phyloP scores from a whole-genome alignment of 2,113 vertebrate genomes.

The Thomomys bottae region DNA sequence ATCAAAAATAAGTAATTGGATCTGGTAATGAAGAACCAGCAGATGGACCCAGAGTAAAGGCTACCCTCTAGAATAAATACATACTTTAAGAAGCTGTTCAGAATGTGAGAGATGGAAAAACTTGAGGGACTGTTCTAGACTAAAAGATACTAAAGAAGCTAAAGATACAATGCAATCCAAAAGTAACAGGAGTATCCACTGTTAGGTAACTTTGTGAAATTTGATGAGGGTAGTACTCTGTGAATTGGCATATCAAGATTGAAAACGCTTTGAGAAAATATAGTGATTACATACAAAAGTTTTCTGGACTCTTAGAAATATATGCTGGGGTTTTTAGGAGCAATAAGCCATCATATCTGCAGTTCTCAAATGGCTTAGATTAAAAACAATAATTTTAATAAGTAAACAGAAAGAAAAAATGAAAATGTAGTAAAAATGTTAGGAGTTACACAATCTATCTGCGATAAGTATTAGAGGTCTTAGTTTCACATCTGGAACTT shows the following conservation, averaged over 20 bases:
- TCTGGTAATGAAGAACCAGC: not conserved
- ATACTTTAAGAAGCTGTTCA: not conserved
- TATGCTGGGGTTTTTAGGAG: not conserved
- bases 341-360: not conserved
- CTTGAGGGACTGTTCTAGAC: not conserved
- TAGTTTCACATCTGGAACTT: slow-evolving; percentile 39
- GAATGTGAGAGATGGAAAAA: not conserved
- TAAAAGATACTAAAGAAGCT: not conserved
- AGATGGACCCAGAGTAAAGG: not conserved
- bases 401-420: not conserved
- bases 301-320: not conserved
- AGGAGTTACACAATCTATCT: slow-evolving; percentile 1
- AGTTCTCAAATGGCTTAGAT: not conserved
- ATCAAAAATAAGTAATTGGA: not conserved
- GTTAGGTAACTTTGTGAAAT: not conserved
- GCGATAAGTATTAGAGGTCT: not conserved
- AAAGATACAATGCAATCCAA: not conserved
- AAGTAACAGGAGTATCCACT: not conserved
- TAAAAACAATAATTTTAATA: not conserved
- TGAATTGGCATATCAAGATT: not conserved
- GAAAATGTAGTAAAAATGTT: not conserved
- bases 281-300: not conserved
- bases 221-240: not conserved
- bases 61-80: not conserved
- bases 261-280: not conserved